Evolutionary conservation across 1,140 invertebrate species (phyloP), one percentile per base, ranked within the genome.

Genomic region (Stegodyphus mimosarum): DNA sequence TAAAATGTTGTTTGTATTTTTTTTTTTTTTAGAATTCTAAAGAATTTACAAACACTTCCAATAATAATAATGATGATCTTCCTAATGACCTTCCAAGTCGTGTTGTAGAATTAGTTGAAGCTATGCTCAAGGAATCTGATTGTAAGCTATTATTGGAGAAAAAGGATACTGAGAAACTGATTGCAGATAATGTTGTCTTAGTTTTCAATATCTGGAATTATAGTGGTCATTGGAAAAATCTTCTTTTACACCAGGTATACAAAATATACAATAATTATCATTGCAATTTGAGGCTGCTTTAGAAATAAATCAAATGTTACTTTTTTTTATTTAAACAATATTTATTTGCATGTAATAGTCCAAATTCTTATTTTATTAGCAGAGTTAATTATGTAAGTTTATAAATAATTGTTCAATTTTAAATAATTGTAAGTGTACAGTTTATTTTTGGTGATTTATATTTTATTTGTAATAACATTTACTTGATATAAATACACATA

Each of bases 201-300:
- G 88, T 89, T 48, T 87, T 91, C 52, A 90, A 91, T 88, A 90
- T 91, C 48, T 91, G 90, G 89, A 90, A 91, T 87, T 91, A 91
- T 88, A 88, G 89, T 76, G 90, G 90, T n/a, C 88, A 91, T 83
- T 87, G 88, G 60, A 88, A 89, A 7, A 90, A 90, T 87, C 89
- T 90, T 74, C 89, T 90, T 52, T 89, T 90, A 63, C 90, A 91
- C 87, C 90, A 91, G 88, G 89, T 90, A 87, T 33, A 33, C 33
- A 33, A 33, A 33, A 33, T 33, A 33, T 33, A 3, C 33, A 33
- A 33, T 33, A 33, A 33, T 33, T 33, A 33, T 33, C 1, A 33
- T 3, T 33, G 33, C 33, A 33, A 33, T 33, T 33, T 33, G 33
- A 33, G 33, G 33, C 3, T 33, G 33, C 33, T 33, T 33, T 33